These are phyloP conservation scores for Brachionus calyciflorus DNA, from an alignment of 1,140 invertebrate species.

Conservation along the genomic window DNA sequence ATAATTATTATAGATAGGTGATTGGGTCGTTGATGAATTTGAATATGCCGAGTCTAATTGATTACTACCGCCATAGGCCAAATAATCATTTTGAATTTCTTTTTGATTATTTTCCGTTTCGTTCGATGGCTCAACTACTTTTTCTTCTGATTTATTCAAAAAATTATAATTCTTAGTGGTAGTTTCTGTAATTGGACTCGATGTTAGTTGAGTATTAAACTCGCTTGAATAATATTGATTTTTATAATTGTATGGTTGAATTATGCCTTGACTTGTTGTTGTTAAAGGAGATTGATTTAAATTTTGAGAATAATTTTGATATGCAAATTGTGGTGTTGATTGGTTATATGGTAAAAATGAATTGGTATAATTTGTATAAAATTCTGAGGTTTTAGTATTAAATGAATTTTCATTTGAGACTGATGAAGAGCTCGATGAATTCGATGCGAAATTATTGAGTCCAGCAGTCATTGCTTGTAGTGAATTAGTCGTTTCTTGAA, in stretches of 20 bases:
- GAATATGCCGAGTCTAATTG: constrained; percentile 20
- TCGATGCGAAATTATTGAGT: not conserved
- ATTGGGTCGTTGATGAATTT: not conserved
- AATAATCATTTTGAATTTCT: not conserved
- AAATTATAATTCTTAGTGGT: not conserved
- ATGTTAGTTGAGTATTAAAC: constrained; percentile 19
- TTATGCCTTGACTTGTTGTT: not conserved
- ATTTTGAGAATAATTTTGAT: not conserved
- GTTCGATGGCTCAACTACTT: too few species aligned
- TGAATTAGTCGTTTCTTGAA: constrained; percentile 13
- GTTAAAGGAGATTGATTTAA: not conserved
- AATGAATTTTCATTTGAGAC: constrained; percentile 11
- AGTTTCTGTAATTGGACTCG: not conserved
- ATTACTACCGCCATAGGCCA: constrained; percentile 1
- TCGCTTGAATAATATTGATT: not conserved
- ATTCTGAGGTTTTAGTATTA: not conserved
- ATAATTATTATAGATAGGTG: constrained; percentile 11
- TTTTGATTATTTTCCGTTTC: constrained; percentile 9
- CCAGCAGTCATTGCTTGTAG: not conserved
- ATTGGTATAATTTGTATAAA: not conserved
- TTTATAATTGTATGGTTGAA: not conserved
- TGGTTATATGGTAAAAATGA: not conserved
- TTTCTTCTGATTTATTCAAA: constrained; percentile 29
- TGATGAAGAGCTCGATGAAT: not conserved
- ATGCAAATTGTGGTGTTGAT: not conserved